Evolutionary conservation across 1,140 invertebrate genomes (phyloP).

Genomic region (Ostrea denselamellosa): DNA sequence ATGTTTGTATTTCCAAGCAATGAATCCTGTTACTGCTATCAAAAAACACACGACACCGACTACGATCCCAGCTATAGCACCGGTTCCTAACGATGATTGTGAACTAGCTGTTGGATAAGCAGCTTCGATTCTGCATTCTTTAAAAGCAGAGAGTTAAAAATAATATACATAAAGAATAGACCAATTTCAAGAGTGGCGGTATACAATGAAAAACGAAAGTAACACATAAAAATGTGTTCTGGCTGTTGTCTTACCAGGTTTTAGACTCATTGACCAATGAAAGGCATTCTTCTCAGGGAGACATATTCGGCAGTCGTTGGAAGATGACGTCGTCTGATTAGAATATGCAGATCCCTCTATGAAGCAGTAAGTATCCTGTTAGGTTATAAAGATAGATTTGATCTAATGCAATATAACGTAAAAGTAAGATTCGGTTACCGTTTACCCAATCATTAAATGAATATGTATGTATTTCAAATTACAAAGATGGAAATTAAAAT

Average conservation of each 20-base stretch:
- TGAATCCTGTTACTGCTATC: not conserved
- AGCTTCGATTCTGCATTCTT: not conserved
- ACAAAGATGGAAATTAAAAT: too few relatives aligned
- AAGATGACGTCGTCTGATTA: not conserved
- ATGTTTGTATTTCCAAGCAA: not conserved
- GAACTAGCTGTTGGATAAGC: not conserved
- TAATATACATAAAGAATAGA: not conserved
- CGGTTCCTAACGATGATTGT: not conserved
- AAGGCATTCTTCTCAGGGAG: not conserved
- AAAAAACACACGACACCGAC: not conserved
- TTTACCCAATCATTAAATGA: too few relatives aligned
- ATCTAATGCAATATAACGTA: too few relatives aligned
- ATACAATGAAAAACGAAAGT: not conserved
- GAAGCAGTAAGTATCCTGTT: not conserved
- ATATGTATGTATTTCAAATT: too few relatives aligned
- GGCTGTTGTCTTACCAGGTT: not conserved
- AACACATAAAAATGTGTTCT: not conserved
- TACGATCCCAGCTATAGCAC: not conserved
- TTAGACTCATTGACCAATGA: not conserved
- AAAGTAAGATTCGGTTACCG: too few relatives aligned
- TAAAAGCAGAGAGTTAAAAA: too few relatives aligned
- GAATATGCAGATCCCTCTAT: not conserved
- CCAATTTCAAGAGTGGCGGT: not conserved
- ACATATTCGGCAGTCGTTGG: not conserved
- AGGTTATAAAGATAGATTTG: not conserved